A percentile compares a stretch with the other conserved stretches of the same genome.
Conservation (phyloP, 2,888 invertebrate genomes). For the Parnassius mnemosyne region DNA sequence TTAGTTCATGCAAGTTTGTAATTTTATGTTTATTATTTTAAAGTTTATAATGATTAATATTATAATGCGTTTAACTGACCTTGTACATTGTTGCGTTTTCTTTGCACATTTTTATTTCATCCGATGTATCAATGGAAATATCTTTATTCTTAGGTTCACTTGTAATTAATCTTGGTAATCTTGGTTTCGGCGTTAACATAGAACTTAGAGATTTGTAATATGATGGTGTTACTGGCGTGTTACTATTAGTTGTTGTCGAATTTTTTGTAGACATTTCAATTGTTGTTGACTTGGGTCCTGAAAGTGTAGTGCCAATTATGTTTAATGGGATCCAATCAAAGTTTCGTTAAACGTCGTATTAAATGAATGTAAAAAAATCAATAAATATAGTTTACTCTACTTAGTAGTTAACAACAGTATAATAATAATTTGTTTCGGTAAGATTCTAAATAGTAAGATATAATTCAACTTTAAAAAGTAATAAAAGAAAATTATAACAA, state of each 20-base stretch:
- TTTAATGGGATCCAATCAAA: too few species aligned
- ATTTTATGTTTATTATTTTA: neutral
- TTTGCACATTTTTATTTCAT: constrained; percentile 63
- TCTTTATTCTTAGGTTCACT: constrained; percentile 40
- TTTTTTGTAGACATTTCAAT: constrained; percentile 59
- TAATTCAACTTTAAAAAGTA: too few species aligned
- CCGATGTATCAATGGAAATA: constrained; percentile 54
- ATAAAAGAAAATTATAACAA: neutral
- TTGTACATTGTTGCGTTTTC: constrained; percentile 74
- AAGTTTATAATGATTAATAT: neutral
- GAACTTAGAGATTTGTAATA: constrained; percentile 29
- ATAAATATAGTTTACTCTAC: too few species aligned
- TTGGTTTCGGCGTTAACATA: constrained; percentile 50
- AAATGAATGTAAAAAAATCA: constrained; percentile 26
- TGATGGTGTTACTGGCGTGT: constrained; percentile 16
- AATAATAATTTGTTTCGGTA: too few species aligned
- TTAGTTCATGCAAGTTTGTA: neutral
- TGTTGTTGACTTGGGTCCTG: constrained; percentile 55
- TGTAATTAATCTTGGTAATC: constrained; percentile 47
- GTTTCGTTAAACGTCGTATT: too few species aligned
- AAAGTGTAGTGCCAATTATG: constrained; percentile 15
- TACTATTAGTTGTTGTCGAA: neutral
- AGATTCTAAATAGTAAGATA: too few species aligned
- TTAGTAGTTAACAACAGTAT: too few species aligned
- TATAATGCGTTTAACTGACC: constrained; percentile 48